Evolutionary conservation across 2,113 vertebrate species (phyloP).

Genomic region (western clawed frog (Xenopus tropicalis)): UCB_Xtro_10.0 CM004449.2:117123001-117123500

Average conservation of each 20-base stretch:
- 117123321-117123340: too few species aligned
- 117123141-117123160: constrained; percentile 71
- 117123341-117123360: too few species aligned
- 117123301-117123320: not conserved
- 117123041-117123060: too few species aligned
- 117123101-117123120: constrained; percentile 76
- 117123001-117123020: too few species aligned
- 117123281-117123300: constrained; percentile 67
- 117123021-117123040: too few species aligned
- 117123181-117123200: constrained; percentile 78
- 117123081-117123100: constrained; percentile 57
- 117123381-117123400: too few species aligned
- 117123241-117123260: constrained; percentile 78
- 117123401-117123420: too few species aligned
- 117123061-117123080: not conserved
- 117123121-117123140: constrained; percentile 67
- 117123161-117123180: constrained; percentile 81
- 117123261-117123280: constrained; percentile 79
- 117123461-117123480: too few species aligned
- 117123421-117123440: too few species aligned
- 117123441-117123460: too few species aligned
- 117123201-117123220: constrained; percentile 69
- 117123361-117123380: too few species aligned
- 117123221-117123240: constrained; percentile 67
- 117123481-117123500: too few species aligned